These are phyloP conservation scores for Luidia sarsii DNA, from an alignment of 53 echinoderm and acorn worm genomes.

Conservation along the genomic window DNA sequence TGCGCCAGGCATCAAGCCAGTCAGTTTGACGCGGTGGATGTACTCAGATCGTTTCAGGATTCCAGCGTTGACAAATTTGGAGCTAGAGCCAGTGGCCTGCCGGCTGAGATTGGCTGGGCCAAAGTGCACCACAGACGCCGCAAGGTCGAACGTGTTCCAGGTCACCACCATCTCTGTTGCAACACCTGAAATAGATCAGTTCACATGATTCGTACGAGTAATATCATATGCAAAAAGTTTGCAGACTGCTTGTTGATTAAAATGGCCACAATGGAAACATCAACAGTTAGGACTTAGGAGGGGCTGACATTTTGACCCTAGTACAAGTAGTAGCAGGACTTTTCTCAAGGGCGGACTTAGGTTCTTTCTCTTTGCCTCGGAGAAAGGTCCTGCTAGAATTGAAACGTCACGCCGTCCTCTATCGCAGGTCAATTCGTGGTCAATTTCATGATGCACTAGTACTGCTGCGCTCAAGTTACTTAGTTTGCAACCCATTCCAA, in stretches of 20 bases:
- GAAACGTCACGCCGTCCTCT: too few relatives aligned
- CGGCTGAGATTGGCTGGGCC: slow-evolving; percentile 21
- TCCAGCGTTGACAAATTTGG: slow-evolving; percentile 73
- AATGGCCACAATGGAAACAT: not conserved
- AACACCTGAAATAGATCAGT: slow-evolving; percentile 37
- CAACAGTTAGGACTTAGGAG: not conserved
- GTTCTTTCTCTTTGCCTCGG: not conserved
- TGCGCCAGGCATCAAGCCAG: slow-evolving; percentile 50
- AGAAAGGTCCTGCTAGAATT: too few relatives aligned
- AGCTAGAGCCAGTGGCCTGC: slow-evolving; percentile 43
- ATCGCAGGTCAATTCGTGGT: too few relatives aligned
- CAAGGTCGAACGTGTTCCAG: slow-evolving; percentile 74
- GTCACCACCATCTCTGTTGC: slow-evolving; percentile 78
- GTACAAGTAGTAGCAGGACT: not conserved
- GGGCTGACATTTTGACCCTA: not conserved
- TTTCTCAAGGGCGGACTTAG: not conserved
- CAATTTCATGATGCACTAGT: too few relatives aligned
- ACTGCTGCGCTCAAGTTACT: too few relatives aligned
- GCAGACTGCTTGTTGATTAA: not conserved
- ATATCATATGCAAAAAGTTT: not conserved
- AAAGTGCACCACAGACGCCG: slow-evolving; percentile 62
- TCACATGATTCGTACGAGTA: not conserved
- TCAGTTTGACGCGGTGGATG: slow-evolving; percentile 73
- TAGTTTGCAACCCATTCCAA: too few relatives aligned
- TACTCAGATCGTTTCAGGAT: slow-evolving; percentile 49